These are phyloP conservation scores for Monochamus alternatus DNA, from an alignment of 2,888 invertebrate genomes.

Conservation along the genomic window DNA sequence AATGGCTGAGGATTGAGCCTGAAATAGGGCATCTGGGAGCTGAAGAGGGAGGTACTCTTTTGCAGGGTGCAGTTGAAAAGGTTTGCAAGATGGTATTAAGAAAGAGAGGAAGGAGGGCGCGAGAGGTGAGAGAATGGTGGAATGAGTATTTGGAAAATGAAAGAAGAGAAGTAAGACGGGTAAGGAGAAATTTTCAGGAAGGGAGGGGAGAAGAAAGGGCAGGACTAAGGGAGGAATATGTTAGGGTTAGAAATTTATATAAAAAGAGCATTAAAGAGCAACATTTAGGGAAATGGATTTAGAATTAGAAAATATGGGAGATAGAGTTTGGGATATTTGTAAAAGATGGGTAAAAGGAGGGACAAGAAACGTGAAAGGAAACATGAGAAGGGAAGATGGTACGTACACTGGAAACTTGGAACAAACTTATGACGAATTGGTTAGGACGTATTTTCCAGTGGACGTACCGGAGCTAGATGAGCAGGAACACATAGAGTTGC, in stretches of 20 bases:
- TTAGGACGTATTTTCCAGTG: background rate
- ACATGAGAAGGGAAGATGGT: constrained; percentile 35
- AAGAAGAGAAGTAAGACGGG: background rate
- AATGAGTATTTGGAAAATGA: no score
- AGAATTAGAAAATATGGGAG: constrained; percentile 22
- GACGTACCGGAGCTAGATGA: background rate
- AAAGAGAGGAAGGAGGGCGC: no score
- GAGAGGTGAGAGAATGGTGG: no score
- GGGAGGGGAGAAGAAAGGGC: background rate
- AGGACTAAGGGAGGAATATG: background rate
- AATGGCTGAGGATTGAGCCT: no score
- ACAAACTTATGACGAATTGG: constrained; percentile 23
- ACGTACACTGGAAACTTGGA: constrained; percentile 28
- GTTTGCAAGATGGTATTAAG: no score
- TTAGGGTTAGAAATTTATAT: background rate
- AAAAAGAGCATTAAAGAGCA: constrained; percentile 11
- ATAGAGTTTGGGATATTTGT: constrained; percentile 9
- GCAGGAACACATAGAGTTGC: background rate
- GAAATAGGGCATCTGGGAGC: no score
- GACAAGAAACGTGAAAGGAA: background rate
- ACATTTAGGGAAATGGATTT: constrained; percentile 1
- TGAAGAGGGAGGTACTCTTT: no score
- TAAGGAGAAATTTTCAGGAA: background rate
- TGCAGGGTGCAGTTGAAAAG: no score
- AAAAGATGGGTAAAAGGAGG: constrained; percentile 10